Percentiles rank a stretch among this genome's conserved stretches.
phyloP scores from a whole-genome alignment of 1,140 invertebrate genomes.

The Sinella curviseta region DNA sequence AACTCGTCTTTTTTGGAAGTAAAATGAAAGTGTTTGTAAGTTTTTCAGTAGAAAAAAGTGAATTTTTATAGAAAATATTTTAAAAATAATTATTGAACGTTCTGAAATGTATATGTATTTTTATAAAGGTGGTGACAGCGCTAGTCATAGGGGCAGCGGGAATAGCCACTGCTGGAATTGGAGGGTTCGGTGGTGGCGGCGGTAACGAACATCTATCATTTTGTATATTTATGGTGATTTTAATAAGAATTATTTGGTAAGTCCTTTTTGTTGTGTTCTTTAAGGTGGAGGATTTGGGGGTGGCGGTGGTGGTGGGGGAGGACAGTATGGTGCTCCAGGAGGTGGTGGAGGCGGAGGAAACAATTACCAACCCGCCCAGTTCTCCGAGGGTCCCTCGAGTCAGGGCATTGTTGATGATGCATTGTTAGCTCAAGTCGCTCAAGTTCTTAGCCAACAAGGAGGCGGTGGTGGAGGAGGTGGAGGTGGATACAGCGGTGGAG shows the following conservation, averaged over 20 bases:
- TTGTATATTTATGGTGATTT: too few species aligned
- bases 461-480: conserved; percentile 33
- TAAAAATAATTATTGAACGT: not conserved
- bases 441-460: conserved; percentile 34
- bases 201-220: too few species aligned
- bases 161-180: not conserved
- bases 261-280: not conserved
- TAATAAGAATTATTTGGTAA: not conserved
- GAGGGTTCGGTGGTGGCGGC: conserved; percentile 4
- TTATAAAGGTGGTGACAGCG: not conserved
- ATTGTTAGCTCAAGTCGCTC: conserved; percentile 26
- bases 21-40: conserved; percentile 22
- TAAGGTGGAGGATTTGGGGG: not conserved
- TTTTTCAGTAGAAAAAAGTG: not conserved
- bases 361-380: conserved; percentile 33
- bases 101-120: not conserved
- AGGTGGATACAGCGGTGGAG: not conserved
- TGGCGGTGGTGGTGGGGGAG: not conserved
- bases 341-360: conserved; percentile 18
- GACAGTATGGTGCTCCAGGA: not conserved
- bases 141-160: not conserved
- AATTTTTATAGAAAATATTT: not conserved
- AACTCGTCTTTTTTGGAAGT: not conserved
- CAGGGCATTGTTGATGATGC: conserved; percentile 37
- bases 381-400: conserved; percentile 36